These are phyloP conservation scores for Oligia fasciuncula DNA, from an alignment of 2,888 invertebrate genomes.

Conservation along the genomic window DNA sequence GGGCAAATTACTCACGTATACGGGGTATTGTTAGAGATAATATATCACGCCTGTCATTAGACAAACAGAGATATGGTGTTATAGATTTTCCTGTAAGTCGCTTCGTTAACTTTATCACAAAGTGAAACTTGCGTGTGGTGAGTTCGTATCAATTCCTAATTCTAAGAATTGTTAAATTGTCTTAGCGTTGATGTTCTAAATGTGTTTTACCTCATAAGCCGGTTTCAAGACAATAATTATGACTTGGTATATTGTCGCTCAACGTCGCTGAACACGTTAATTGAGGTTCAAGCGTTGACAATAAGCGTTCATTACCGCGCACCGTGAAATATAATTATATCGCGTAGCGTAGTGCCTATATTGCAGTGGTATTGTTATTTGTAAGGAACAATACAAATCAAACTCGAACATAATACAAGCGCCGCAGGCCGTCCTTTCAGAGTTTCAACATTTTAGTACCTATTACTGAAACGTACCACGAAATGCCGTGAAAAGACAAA, in stretches of 20 bases:
- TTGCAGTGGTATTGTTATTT: slow-evolving; percentile 16
- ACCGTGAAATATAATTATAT: slow-evolving; percentile 30
- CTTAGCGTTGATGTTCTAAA: slow-evolving; percentile 10
- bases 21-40: slow-evolving; percentile 26
- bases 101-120: slow-evolving; percentile 35
- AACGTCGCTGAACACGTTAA: slow-evolving; percentile 36
- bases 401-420: slow-evolving; percentile 1
- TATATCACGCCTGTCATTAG: slow-evolving; percentile 44
- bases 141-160: background rate
- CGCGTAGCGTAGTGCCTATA: slow-evolving; percentile 18
- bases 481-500: background rate
- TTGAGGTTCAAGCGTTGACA: slow-evolving; percentile 45
- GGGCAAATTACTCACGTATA: slow-evolving; percentile 28
- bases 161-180: slow-evolving; percentile 2
- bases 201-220: slow-evolving; percentile 18
- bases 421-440: background rate
- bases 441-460: background rate
- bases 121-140: slow-evolving; percentile 8
- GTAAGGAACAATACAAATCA: slow-evolving; percentile 24
- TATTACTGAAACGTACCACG: background rate
- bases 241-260: slow-evolving; percentile 12
- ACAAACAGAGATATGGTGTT: slow-evolving; percentile 37
- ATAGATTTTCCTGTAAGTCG: slow-evolving; percentile 31
- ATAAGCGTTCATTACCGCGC: slow-evolving; percentile 32
- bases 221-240: slow-evolving; percentile 26